phyloP scores from a whole-genome alignment of 2,113 vertebrate species.

The Podiceps cristatus region DNA sequence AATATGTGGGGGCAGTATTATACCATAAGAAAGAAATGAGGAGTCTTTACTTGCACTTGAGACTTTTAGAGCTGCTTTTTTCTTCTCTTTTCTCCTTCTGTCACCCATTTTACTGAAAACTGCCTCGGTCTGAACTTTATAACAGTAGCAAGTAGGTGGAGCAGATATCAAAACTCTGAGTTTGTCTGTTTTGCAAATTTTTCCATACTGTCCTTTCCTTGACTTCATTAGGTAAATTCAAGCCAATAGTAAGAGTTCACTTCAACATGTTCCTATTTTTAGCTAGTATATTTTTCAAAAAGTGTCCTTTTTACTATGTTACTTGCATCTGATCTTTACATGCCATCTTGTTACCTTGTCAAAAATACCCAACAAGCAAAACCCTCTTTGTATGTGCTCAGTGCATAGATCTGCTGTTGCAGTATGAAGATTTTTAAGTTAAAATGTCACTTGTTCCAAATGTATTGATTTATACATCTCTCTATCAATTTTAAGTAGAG shows the following conservation, averaged over 20 bases:
- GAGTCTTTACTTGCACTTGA: not conserved
- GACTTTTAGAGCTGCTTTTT: not conserved
- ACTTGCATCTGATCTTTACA: conserved; percentile 10
- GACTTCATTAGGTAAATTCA: not conserved
- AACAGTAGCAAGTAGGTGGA: conserved; percentile 5
- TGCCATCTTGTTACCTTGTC: conserved; percentile 32
- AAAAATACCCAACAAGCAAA: conserved; percentile 63
- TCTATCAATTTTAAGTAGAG: conserved; percentile 95
- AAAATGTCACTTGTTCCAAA: conserved; percentile 98
- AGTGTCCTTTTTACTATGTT: not conserved
- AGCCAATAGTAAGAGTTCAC: not conserved
- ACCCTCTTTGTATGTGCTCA: conserved; percentile 79
- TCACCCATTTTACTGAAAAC: not conserved
- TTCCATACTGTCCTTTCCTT: not conserved
- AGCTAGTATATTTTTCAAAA: not conserved
- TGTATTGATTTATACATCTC: conserved; percentile 95
- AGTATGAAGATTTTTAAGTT: conserved; percentile 97
- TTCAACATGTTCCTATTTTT: not conserved
- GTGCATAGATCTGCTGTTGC: conserved; percentile 94
- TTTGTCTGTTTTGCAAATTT: not conserved
- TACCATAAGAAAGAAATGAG: not conserved
- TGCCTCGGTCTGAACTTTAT: not conserved
- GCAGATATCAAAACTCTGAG: not conserved
- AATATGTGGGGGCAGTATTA: conserved; percentile 23
- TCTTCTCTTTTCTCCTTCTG: not conserved